Base-by-base conservation (phyloP, 2,797 vertebrate genomes). In the Luscinia megarhynchos region DNA sequence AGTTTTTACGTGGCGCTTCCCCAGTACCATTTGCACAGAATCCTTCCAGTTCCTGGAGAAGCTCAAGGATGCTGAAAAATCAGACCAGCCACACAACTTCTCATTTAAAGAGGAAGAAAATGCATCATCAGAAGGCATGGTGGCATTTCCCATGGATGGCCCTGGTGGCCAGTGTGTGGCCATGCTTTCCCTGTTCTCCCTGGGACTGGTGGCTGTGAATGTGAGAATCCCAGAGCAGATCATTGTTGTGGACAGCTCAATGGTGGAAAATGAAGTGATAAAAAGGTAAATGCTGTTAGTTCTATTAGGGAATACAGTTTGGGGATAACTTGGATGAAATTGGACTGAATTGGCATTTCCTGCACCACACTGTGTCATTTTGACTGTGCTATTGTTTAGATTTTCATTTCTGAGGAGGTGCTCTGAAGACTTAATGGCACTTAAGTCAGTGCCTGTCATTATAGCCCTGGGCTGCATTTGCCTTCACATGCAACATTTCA, bases 141-240 rank as follows among this genome's bases (percentile, higher is more conserved):
- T 99, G 92, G 55, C 84, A 2, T 99, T 99, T 93, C 97, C 98
- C 22, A 89, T 99, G 97, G 98, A 99, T 6, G 97, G 98, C 36
- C 98, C 98, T 1, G 99, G 99, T 22, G 99, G 99, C 27, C 96
- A 98, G 41, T 99, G 99, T 6, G 96, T 97, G 7, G 97, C 97
- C 0, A 96, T 98, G 45, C 98, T 99, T 55, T 98, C 98, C 66
- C 98, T 99, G 3, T 98, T 99, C 94, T 98, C 98, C 53, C 96
- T 99, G 91, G 99, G 99, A 14, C 97, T 99, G 59, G 82, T 99
- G 12, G 98, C 98, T 0, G 98, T 99, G 53, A 97, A 98, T 2
- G 88, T 99, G 85, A 98, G 97, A 87, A 98, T 99, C 46, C 99
- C 99, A 0, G 99, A 99, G 92, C 99, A 99, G 98, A 99, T 99